Base-by-base conservation (phyloP, 2,797 vertebrate genomes). In the Amphiprion clarkii region DNA sequence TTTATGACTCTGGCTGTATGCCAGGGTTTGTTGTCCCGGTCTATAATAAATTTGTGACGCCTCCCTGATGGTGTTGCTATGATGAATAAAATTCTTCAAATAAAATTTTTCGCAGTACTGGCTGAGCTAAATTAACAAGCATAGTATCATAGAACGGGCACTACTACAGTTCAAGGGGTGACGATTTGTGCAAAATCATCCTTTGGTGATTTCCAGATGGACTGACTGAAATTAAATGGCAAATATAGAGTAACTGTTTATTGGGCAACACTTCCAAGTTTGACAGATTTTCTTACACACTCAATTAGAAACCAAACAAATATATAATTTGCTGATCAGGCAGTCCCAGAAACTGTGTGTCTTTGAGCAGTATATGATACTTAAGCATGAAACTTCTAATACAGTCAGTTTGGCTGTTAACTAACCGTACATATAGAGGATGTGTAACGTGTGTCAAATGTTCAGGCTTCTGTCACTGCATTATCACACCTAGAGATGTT, bases 121-220 rank as follows among this genome's bases (percentile, higher is more conserved):
- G 72, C 57, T 56, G 10, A 53, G 46, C 27, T 11, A 29, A 51
- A 67, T 76, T 64, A 57, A 39, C 27, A 27, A 27, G 27, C 27
- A 3, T 19, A 49, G 46, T 13, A 19, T 52, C n/a, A 39, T 8
- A 4, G 36, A 21, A 5, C 51, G 46, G 56, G 59, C 21, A 60
- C 48, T 39, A 33, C 51, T 51, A 21, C 40, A 21, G 27, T 59
- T 56, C 23, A 6, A 31, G 10, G 11, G 36, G 36, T 2, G 10
- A 46, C 44, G 7, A 7, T 46, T 46, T 46, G 17, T 19, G 6
- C 44, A 44, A 44, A 44, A 44, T 46, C 17, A 17, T 12, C 16
- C 19, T 46, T 46, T 46, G 13, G 76, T 52, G 29, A 64, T 74
- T 76, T 78, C 60, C 62, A 79, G 29, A 68, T 78, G 74, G 59